phyloP scores from a whole-genome alignment of 2,888 invertebrate genomes.

The Apocheima hispidaria region DNA sequence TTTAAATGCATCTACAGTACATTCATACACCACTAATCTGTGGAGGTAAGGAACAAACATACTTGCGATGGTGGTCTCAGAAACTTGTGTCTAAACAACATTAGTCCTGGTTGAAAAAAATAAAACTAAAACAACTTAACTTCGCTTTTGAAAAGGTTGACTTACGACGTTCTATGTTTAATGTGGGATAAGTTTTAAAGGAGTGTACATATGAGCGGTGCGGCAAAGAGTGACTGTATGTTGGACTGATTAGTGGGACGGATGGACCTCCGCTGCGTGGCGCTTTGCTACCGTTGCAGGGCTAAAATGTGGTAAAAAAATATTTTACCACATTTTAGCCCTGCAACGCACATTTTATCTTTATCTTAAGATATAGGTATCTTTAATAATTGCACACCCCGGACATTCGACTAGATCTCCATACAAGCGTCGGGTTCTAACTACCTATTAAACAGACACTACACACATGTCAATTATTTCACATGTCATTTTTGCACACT shows the following conservation, averaged over 20 bases:
- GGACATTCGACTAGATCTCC: too few species aligned
- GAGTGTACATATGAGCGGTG: constrained; percentile 70
- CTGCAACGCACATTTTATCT: too few species aligned
- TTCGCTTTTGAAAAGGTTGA: constrained; percentile 13
- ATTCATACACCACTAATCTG: constrained; percentile 61
- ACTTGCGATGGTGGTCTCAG: constrained; percentile 77
- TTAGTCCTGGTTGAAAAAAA: constrained; percentile 59
- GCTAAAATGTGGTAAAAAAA: constrained; percentile 7
- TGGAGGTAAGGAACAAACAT: constrained; percentile 72
- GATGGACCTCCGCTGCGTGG: constrained; percentile 78
- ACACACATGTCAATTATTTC: too few species aligned
- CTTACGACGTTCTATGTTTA: constrained; percentile 54
- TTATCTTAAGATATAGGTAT: too few species aligned
- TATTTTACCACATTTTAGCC: neutral
- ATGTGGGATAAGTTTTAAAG: constrained; percentile 61
- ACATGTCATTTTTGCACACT: too few species aligned
- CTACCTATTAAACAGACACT: too few species aligned
- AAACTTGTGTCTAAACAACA: constrained; percentile 72
- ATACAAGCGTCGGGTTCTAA: too few species aligned
- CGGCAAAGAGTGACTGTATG: constrained; percentile 73
- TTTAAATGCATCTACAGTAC: constrained; percentile 55
- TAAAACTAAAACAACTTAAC: constrained; percentile 55
- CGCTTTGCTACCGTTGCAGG: constrained; percentile 57
- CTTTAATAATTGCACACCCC: too few species aligned
- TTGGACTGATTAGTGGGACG: constrained; percentile 71